These are phyloP conservation scores for Hoplodrina blanda DNA, from an alignment of 2,888 invertebrate genomes.

Conservation along the genomic window DNA sequence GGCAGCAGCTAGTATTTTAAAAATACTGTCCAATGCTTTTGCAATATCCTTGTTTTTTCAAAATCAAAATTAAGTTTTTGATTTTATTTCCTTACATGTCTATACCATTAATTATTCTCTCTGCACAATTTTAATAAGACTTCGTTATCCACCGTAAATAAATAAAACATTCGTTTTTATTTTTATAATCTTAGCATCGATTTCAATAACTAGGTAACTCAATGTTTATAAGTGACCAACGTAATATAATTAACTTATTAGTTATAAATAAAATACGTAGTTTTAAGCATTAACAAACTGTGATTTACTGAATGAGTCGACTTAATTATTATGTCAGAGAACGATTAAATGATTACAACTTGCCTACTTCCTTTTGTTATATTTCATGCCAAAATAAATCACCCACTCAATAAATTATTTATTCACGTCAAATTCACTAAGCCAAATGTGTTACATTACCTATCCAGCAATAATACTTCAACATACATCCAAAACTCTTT, in stretches of 20 bases:
- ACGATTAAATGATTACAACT: slow-evolving; percentile 57
- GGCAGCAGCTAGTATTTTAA: too few species aligned
- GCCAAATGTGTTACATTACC: too few species aligned
- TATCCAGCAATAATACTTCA: too few species aligned
- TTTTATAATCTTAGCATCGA: background rate
- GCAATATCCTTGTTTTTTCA: background rate
- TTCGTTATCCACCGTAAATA: too few species aligned
- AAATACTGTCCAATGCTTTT: background rate
- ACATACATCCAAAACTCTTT: too few species aligned
- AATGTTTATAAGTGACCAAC: slow-evolving; percentile 36
- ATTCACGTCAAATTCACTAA: too few species aligned
- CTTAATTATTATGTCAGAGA: slow-evolving; percentile 62
- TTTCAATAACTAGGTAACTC: background rate
- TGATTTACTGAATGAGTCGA: slow-evolving; percentile 76
- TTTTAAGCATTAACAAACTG: slow-evolving; percentile 79
- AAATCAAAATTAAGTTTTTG: too few species aligned
- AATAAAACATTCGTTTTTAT: background rate
- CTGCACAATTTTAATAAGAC: background rate
- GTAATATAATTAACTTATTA: slow-evolving; percentile 50
- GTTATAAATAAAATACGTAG: slow-evolving; percentile 47
- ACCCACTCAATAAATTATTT: too few species aligned
- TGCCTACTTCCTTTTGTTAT: slow-evolving; percentile 25
- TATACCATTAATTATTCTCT: too few species aligned
- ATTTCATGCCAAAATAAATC: too few species aligned
- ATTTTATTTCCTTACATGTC: too few species aligned